Evolutionary conservation across 2,888 invertebrate species (phyloP), one percentile per base, ranked within the genome.

Genomic region (Philonicus albiceps): DNA sequence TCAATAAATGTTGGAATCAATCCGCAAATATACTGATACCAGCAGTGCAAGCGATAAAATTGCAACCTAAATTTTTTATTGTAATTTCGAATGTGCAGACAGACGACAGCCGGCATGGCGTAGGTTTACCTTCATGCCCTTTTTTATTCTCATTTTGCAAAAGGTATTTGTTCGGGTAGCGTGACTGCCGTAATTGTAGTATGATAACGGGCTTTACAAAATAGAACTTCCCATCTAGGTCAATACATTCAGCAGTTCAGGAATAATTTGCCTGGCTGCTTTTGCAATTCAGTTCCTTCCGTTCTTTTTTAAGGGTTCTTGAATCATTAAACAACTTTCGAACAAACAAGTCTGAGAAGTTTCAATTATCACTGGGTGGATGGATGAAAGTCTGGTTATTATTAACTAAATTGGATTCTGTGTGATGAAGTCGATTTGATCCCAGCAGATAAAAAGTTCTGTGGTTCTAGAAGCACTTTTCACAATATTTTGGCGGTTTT

Each of bases 271-370:
- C 76, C 27, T 81, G 81, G 7, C 22, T 64, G 55, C n/a, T 81
- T 81, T 81, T 81, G 81, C 55, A 81, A 27, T 81, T 55, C 55
- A 81, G 6, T 80, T 55, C 55, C 55, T 34, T 55, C 64, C 81
- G n/a, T 34, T 34, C n/a, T 74, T 55, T 80, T 81, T 81, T 81
- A 27, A 30, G 31, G 34, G 22, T 55, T 64, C 34, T 81, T 81
- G 81, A 81, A 64, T 64, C 49, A n/a, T n/a, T 53, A 49, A 80
- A 80, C 27, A 80, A 80, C 30, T 80, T 80, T 80, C 80, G 80
- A 81, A 81, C 81, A 81, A 81, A 81, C 81, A 81, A 81, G 81
- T 81, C 81, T 81, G 81, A 30, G 55, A 81, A 81, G 81, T 81
- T 81, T 55, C 16, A 49, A 80, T 49, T 55, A 64, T 74, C 78